Conservation (phyloP, 2,113 vertebrate genomes). For the Gallinago undulata region DNA sequence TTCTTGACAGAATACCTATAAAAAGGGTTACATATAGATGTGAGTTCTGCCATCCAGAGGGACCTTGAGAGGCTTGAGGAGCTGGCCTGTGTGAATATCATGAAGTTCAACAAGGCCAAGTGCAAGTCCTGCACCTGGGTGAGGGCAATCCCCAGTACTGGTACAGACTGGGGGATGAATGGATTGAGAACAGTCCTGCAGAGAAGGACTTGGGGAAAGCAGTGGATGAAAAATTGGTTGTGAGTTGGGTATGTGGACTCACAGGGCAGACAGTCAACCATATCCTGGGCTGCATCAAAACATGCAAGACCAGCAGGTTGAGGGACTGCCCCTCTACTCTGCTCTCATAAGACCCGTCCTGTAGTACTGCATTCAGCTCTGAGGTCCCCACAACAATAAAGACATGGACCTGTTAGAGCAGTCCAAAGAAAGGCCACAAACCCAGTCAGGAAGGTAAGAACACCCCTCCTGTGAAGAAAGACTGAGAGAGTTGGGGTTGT, state of each 20-base stretch:
- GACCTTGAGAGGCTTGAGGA: not conserved
- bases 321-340: not conserved
- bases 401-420: not conserved
- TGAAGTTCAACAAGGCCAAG: not conserved
- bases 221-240: not conserved
- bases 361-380: not conserved
- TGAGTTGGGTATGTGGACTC: rapidly evolving
- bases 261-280: not conserved
- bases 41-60: not conserved
- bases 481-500: not conserved
- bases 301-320: not conserved
- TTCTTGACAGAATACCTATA: not conserved
- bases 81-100: not conserved
- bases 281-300: not conserved
- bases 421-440: not conserved
- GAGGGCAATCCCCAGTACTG: rapidly evolving
- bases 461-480: not conserved
- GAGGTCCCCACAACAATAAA: not conserved
- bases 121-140: not conserved
- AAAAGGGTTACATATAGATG: not conserved
- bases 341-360: rapidly evolving
- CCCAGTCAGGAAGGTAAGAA: rapidly evolving
- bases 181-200: not conserved
- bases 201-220: not conserved
- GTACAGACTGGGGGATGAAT: not conserved